Conservation (phyloP, 92 coral and sea anemone genomes). For the Epizoanthus scotinus region DNA sequence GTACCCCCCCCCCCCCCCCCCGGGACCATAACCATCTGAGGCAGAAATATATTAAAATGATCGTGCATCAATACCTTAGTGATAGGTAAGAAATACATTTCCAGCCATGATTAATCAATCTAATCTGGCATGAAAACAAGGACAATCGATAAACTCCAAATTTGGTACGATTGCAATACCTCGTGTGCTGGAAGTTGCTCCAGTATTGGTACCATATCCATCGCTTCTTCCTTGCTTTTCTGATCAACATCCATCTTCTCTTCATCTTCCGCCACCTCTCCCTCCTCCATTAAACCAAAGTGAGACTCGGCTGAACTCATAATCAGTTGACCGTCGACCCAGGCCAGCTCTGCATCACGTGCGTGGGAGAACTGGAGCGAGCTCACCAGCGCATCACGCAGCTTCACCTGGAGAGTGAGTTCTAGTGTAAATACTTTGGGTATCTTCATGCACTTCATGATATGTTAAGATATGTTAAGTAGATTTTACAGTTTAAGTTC, state of each 20-base stretch:
- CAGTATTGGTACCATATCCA: conserved; percentile 82
- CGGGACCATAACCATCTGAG: too few relatives aligned
- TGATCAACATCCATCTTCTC: conserved; percentile 83
- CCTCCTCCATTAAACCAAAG: conserved; percentile 59
- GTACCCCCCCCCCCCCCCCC: too few relatives aligned
- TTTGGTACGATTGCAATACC: conserved; percentile 38
- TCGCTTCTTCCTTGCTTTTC: conserved; percentile 66
- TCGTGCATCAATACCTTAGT: too few relatives aligned
- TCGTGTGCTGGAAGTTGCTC: conserved; percentile 77
- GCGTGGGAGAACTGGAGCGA: conserved; percentile 95
- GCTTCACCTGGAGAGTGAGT: conserved; percentile 67
- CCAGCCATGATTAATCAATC: too few relatives aligned
- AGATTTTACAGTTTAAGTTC: not conserved
- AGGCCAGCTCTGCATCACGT: conserved; percentile 98
- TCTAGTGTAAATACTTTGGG: not conserved
- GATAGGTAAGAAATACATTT: too few relatives aligned
- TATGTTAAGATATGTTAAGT: not conserved
- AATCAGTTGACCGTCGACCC: conserved; percentile 96
- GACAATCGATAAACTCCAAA: too few relatives aligned
- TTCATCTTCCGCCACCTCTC: conserved; percentile 68
- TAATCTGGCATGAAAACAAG: too few relatives aligned
- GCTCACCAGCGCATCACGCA: conserved; percentile 97
- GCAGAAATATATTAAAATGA: too few relatives aligned
- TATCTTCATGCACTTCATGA: not conserved
- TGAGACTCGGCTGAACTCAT: conserved; percentile 79